phyloP scores from a whole-genome alignment of 2,797 vertebrate genomes.

The Sitta carolinensis region DNA sequence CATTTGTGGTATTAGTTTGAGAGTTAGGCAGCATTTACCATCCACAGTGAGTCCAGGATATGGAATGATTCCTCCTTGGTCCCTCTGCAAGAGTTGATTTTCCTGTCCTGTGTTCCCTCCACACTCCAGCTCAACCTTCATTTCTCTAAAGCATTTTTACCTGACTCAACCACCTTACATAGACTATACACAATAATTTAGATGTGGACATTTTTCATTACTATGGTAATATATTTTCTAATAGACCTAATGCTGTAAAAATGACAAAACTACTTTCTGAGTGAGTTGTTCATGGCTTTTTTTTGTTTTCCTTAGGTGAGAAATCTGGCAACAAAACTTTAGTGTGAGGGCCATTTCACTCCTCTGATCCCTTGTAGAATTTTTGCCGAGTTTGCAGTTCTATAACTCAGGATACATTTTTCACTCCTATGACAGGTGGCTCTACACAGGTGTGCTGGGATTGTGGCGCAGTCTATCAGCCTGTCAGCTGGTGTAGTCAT shows the following conservation, averaged over 20 bases:
- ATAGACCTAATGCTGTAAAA: not conserved
- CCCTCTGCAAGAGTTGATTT: not conserved
- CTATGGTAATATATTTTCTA: not conserved
- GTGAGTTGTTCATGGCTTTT: rapidly evolving
- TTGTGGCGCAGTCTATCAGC: slow-evolving; percentile 20
- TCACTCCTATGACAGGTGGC: not conserved
- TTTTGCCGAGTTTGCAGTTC: not conserved
- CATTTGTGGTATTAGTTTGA: not conserved
- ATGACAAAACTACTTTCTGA: not conserved
- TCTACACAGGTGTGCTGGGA: slow-evolving; percentile 34
- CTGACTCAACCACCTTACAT: not conserved
- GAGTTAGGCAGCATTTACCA: not conserved
- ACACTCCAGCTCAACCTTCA: not conserved
- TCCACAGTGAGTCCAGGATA: not conserved
- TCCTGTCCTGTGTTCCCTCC: not conserved
- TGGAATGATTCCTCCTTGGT: not conserved
- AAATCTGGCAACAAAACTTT: not conserved
- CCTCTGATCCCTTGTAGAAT: not conserved
- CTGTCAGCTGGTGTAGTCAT: slow-evolving; percentile 26
- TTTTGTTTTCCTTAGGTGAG: not conserved
- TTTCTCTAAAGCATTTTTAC: not conserved
- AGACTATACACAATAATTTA: not conserved
- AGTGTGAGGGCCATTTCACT: not conserved
- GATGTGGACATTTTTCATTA: not conserved
- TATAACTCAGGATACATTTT: not conserved